Evolutionary conservation across 1,140 invertebrate genomes (phyloP).

Genomic region (Plutomurus gul): DNA sequence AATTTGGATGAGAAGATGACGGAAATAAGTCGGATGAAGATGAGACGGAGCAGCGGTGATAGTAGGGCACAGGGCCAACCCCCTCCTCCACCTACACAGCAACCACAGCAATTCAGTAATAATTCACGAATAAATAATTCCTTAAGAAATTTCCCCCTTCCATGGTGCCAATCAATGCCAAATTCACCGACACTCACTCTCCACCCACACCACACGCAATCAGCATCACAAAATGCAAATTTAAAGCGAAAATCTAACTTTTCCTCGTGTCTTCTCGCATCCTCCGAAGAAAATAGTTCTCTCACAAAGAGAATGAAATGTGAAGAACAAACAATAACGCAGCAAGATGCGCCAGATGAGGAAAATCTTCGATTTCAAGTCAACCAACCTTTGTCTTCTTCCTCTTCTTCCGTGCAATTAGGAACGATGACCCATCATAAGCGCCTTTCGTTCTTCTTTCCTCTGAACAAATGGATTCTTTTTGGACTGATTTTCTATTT

Average conservation of each 20-base stretch:
- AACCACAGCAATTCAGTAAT: background rate
- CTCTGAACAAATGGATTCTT: background rate
- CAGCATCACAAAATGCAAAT: slow-evolving; percentile 16
- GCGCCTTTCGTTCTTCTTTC: background rate
- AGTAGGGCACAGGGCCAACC: background rate
- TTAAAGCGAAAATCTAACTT: slow-evolving; percentile 3
- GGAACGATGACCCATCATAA: too few relatives aligned
- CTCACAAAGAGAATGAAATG: too few relatives aligned
- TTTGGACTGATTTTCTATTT: slow-evolving; percentile 24
- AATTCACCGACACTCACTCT: background rate
- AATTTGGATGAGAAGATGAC: background rate
- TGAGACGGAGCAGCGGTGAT: background rate
- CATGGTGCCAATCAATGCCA: slow-evolving; percentile 8
- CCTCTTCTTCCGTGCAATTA: too few relatives aligned
- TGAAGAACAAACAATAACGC: too few relatives aligned
- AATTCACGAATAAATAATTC: background rate
- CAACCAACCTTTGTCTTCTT: too few relatives aligned
- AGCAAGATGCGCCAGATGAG: too few relatives aligned
- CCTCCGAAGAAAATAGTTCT: too few relatives aligned
- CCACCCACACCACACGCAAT: too few relatives aligned
- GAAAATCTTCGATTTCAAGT: too few relatives aligned
- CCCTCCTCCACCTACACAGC: slow-evolving; percentile 3
- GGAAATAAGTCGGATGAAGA: background rate
- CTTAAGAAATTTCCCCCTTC: background rate
- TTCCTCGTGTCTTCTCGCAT: too few relatives aligned